phyloP scores from a whole-genome alignment of 2,797 vertebrate species.

The Acrossocheilus fasciatus region DNA sequence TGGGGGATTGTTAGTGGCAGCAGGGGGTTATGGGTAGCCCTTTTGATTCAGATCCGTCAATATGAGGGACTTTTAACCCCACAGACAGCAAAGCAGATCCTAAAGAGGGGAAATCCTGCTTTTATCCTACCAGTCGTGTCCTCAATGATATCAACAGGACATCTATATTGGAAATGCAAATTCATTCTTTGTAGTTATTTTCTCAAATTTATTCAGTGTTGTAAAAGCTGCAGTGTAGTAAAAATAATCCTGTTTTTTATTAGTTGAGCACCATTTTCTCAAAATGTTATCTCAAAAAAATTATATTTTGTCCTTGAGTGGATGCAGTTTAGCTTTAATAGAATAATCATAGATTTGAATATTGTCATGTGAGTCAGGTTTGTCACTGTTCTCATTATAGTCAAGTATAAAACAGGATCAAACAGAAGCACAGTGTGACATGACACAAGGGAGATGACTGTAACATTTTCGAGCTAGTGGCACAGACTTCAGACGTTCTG shows the following conservation, averaged over 20 bases:
- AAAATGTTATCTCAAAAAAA: neutral
- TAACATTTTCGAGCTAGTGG: slow-evolving; percentile 8
- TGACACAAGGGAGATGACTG: slow-evolving; percentile 9
- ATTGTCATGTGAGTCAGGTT: neutral
- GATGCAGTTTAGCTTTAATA: neutral
- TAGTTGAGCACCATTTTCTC: neutral
- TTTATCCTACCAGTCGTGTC: neutral
- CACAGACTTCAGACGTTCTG: slow-evolving; percentile 5
- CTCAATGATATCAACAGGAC: slow-evolving; percentile 19
- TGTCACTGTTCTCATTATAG: slow-evolving; percentile 9
- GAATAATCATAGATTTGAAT: slow-evolving; percentile 17
- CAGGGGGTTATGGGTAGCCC: slow-evolving; percentile 47
- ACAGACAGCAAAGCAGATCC: slow-evolving; percentile 29
- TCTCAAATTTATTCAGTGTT: neutral
- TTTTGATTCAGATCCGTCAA: slow-evolving; percentile 44
- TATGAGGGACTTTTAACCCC: slow-evolving; percentile 48
- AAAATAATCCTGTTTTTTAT: neutral
- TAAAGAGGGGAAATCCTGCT: slow-evolving; percentile 11
- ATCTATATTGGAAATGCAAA: slow-evolving; percentile 14
- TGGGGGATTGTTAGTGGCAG: slow-evolving; percentile 17
- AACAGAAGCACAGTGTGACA: slow-evolving; percentile 13
- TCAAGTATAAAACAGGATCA: slow-evolving; percentile 1
- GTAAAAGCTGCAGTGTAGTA: neutral
- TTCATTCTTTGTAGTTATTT: neutral
- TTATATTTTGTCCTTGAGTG: neutral